Conservation (phyloP, 1,140 invertebrate species). For the Cydia splendana region DNA sequence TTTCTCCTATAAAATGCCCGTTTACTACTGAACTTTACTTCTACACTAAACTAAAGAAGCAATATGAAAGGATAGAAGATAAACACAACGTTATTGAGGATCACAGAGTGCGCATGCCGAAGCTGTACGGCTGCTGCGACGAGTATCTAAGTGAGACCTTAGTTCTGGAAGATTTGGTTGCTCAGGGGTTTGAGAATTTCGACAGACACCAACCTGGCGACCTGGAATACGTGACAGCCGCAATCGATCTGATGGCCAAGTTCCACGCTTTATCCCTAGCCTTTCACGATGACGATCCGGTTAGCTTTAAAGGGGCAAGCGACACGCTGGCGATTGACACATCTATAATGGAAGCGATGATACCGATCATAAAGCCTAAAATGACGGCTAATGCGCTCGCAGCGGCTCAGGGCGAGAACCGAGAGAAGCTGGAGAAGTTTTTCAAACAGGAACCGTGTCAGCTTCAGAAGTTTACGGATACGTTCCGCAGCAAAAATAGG, state of each 20-base stretch:
- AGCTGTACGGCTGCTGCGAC: constrained; percentile 39
- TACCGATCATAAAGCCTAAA: neutral
- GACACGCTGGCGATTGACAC: constrained; percentile 25
- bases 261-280: constrained; percentile 47
- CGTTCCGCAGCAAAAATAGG: constrained; percentile 39
- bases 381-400: neutral
- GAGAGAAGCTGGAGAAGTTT: constrained; percentile 40
- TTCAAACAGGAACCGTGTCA: constrained; percentile 13
- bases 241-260: constrained; percentile 40
- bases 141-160: constrained; percentile 36
- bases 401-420: constrained; percentile 37
- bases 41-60: constrained; percentile 51
- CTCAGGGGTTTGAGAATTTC: constrained; percentile 33
- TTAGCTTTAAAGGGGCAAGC: constrained; percentile 33
- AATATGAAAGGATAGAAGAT: constrained; percentile 50
- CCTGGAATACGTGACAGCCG: constrained; percentile 40
- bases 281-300: constrained; percentile 36
- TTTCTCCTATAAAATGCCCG: neutral
- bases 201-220: constrained; percentile 38
- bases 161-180: constrained; percentile 41
- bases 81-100: constrained; percentile 44
- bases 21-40: constrained; percentile 46
- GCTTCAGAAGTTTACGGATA: constrained; percentile 33
- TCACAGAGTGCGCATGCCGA: constrained; percentile 39
- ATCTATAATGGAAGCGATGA: neutral